Percentiles rank a stretch among this genome's conserved stretches.
phyloP scores from a whole-genome alignment of 2,113 vertebrate species.

The Abramis brama region DNA sequence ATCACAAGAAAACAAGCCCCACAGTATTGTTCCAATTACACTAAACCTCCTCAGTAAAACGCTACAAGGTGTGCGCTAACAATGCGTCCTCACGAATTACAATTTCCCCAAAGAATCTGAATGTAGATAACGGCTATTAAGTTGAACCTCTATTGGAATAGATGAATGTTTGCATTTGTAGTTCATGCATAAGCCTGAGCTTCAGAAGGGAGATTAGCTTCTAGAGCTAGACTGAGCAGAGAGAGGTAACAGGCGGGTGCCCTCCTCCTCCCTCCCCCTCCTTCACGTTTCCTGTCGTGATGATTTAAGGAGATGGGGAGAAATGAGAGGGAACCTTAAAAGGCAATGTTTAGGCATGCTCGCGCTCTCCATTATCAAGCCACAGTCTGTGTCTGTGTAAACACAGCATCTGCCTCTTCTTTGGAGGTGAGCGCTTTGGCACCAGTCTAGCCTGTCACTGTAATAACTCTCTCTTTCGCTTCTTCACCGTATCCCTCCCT shows the following conservation, averaged over 20 bases:
- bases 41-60: slow-evolving; percentile 14
- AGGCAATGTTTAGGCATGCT: slow-evolving; percentile 66
- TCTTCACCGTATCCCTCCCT: background rate
- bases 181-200: background rate
- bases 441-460: slow-evolving; percentile 16
- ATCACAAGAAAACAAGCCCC: background rate
- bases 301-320: slow-evolving; percentile 65
- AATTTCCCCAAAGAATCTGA: background rate
- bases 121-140: background rate
- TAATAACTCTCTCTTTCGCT: slow-evolving; percentile 12
- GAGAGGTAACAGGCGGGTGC: slow-evolving; percentile 20
- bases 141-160: background rate
- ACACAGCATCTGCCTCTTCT: slow-evolving; percentile 54
- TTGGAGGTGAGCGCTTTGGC: slow-evolving; percentile 48
- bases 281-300: slow-evolving; percentile 59
- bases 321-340: slow-evolving; percentile 68
- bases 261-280: slow-evolving; percentile 28
- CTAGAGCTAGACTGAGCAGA: slow-evolving; percentile 13
- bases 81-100: background rate
- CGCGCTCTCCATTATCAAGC: slow-evolving; percentile 58
- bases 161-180: slow-evolving; percentile 9
- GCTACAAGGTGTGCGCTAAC: background rate
- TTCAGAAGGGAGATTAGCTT: slow-evolving; percentile 28
- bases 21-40: background rate
- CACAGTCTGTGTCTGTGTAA: slow-evolving; percentile 58